Evolutionary conservation across 2,113 vertebrate genomes (phyloP).

Genomic region (Chauna torquata): DNA sequence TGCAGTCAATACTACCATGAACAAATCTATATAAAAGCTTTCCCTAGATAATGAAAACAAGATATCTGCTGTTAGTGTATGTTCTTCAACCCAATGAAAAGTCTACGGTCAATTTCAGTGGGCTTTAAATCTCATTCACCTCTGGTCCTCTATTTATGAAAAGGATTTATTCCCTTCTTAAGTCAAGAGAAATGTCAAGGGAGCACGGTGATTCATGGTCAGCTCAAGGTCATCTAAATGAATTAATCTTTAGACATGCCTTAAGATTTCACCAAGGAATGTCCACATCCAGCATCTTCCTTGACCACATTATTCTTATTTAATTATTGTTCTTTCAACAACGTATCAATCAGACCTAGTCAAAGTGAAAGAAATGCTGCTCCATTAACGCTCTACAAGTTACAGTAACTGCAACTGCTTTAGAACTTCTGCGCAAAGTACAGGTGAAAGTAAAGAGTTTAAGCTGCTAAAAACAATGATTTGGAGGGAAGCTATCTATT

Average conservation of each 20-base stretch:
- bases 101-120: not conserved
- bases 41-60: not conserved
- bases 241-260: not conserved
- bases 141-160: not conserved
- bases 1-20: not conserved
- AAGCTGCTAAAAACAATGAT: not conserved
- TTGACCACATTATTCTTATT: not conserved
- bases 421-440: not conserved
- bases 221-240: not conserved
- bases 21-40: not conserved
- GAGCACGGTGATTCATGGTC: not conserved
- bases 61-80: not conserved
- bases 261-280: not conserved
- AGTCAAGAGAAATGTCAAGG: not conserved
- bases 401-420: not conserved
- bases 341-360: not conserved
- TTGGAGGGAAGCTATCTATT: not conserved
- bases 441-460: not conserved
- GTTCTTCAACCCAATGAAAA: not conserved
- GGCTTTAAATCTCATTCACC: not conserved
- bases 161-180: not conserved
- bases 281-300: not conserved
- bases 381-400: not conserved
- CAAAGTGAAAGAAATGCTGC: not conserved
- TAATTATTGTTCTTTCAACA: not conserved